Base-by-base conservation (phyloP, 2,888 invertebrate species). In the Oscheius sp. region DNA sequence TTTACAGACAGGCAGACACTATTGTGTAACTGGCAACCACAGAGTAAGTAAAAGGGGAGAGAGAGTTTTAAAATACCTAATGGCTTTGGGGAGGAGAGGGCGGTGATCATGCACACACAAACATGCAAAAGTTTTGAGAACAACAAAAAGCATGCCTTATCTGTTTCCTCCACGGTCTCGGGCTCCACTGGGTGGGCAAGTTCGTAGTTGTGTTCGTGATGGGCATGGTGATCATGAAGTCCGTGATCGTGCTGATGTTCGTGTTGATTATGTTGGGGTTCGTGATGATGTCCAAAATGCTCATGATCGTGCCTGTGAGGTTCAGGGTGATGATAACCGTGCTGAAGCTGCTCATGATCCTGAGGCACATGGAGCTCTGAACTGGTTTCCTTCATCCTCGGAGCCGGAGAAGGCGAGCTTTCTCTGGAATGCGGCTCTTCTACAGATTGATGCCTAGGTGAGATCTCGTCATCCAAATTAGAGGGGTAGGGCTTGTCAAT, bases 401-500 rank as follows among this genome's bases (percentile, higher is more conserved):
- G 48, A 48, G 48, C 63, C 2, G 63, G 63, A 48, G 63, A 63
- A 21, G 63, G 63, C n/a, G 47, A 42, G 29, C 2, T 42, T n/a
- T 62, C 62, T 29, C 47, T 62, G 50, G 50, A 13, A 50, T 9
- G 50, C 9, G 53, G 53, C 53, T 53, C 53, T 11, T 29, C 53
- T 11, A 21, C 29, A 9, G 53, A 29, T 4, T 53, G 53, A 37
- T 42, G 63, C 5, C 63, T n/a, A 32, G 63, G 29, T n/a, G 21
- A n/a, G 7, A 63, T 21, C 50, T 63, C 48, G 5, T 63, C 63
- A 11, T 63, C 63, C 63, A 63, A 53, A 50, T 50, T n/a, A 11
- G 66, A 4, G 5, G 70, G 58, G 48, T 70, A 70, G 13, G 70
- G 58, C 32, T 70, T 70, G 58, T 70, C 70, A 32, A 58, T 58